Evolutionary conservation across 1,140 invertebrate genomes (phyloP), one percentile per base, ranked within the genome.

Genomic region (Chrysomallon squamiferum): DNA sequence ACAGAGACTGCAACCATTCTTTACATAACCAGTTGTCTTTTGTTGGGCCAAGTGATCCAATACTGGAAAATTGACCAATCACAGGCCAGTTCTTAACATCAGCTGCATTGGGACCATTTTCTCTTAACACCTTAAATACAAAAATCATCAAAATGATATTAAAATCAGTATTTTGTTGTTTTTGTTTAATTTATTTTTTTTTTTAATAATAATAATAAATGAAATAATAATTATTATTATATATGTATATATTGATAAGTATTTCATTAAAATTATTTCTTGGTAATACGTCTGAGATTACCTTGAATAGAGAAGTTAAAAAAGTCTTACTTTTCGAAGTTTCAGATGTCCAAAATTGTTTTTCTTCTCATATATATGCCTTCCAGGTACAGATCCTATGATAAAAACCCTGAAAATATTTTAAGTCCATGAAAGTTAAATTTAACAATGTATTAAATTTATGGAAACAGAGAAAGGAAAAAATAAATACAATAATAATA

Each of bases 11-110:
- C 7, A 91, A 80, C 66, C 93, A 89, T 65, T 92, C 89, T 30
- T 88, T 86, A 47, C 85, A 83, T 11, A 95, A 75, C 93, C 93
- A 95, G 15, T 88, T 83, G n/a, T 89, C 88, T 33, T 89, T 87
- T 65, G 85, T 89, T 4, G 89, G 82, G 9, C 95, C 95, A 41
- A 95, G 88, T 35, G 90, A 92, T 6, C 96, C 95, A 64, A 98
- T 93, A 72, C 94, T 96, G 15, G 94, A 96, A 71, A 93, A 93
- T 85, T 97, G 95, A 18, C 91, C 91, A 32, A 96, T 82, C 6
- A 93, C 81, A 22, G 88, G 87, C 91, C 92, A 93, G n/a, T 86
- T 75, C 49, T 71, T 72, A 5, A 84, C 69, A 13, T 58, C 38
- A 18, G 68, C 57, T 15, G 62, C 58, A 20, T 69, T 64, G 56